phyloP scores from a whole-genome alignment of 2,797 vertebrate species.

The Heteromormyrus szaboi region DNA sequence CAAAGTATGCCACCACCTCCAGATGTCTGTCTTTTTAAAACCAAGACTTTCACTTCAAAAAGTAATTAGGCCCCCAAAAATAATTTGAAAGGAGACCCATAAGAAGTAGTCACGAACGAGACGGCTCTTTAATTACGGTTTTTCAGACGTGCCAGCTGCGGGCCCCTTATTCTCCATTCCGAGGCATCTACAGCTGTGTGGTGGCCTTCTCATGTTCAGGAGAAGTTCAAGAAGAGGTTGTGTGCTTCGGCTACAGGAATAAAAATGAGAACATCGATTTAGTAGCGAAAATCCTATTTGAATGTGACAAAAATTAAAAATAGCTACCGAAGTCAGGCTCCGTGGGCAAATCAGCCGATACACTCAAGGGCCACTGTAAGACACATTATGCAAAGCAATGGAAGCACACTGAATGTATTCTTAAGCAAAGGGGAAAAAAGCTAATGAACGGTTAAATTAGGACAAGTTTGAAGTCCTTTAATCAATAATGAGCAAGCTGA shows the following conservation, averaged over 20 bases:
- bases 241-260: neutral
- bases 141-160: conserved; percentile 58
- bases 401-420: neutral
- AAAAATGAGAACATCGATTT: neutral
- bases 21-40: conserved; percentile 45
- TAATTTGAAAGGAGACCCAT: conserved; percentile 57
- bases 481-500: conserved; percentile 34
- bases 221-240: conserved; percentile 24
- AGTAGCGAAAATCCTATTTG: neutral
- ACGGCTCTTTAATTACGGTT: conserved; percentile 60
- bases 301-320: neutral
- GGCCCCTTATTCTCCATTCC: conserved; percentile 58
- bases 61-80: conserved; percentile 56
- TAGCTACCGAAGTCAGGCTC: neutral
- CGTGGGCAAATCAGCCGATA: neutral
- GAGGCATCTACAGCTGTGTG: conserved; percentile 54
- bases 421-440: conserved; percentile 18
- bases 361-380: neutral
- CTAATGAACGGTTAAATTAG: conserved; percentile 31
- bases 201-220: conserved; percentile 41
- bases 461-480: conserved; percentile 35
- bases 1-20: conserved; percentile 14
- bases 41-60: conserved; percentile 37
- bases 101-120: conserved; percentile 54
- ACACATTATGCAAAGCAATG: neutral